Evolutionary conservation across 2,888 invertebrate genomes (phyloP).

Genomic region (Cryptus armator): DNA sequence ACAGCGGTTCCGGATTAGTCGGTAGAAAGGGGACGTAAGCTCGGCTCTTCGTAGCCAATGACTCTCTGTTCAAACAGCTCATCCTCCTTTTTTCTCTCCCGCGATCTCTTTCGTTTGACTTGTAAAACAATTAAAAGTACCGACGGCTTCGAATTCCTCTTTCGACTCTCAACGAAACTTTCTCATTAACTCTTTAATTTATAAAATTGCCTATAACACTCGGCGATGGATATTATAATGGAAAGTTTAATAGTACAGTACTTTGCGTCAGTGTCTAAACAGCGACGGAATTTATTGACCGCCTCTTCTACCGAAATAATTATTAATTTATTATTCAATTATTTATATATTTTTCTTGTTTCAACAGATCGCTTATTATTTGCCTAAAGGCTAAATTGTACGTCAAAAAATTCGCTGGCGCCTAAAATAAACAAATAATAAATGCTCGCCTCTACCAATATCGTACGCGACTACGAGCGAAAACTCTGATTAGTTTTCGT

Average conservation of each 20-base stretch:
- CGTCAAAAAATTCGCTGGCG: too few species aligned
- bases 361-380: too few species aligned
- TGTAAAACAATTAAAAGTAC: constrained; percentile 60
- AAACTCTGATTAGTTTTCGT: background rate
- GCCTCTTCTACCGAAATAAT: background rate
- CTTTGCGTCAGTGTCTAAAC: background rate
- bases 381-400: too few species aligned
- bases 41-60: constrained; percentile 44
- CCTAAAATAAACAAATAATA: too few species aligned
- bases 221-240: constrained; percentile 16
- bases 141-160: constrained; percentile 10
- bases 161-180: background rate
- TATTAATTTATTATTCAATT: too few species aligned
- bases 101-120: constrained; percentile 59
- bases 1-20: constrained; percentile 58
- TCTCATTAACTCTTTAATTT: constrained; percentile 46
- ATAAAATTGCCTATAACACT: constrained; percentile 15
- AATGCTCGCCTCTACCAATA: too few species aligned
- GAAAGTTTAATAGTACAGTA: background rate
- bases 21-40: constrained; percentile 39
- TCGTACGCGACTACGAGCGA: background rate
- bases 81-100: constrained; percentile 26
- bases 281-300: background rate
- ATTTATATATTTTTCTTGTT: too few species aligned
- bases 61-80: constrained; percentile 55